Percentiles rank a stretch among this genome's conserved stretches.
Evolutionary conservation across 1,140 invertebrate species (phyloP).

Genomic region (Chrysomallon squamiferum): DNA sequence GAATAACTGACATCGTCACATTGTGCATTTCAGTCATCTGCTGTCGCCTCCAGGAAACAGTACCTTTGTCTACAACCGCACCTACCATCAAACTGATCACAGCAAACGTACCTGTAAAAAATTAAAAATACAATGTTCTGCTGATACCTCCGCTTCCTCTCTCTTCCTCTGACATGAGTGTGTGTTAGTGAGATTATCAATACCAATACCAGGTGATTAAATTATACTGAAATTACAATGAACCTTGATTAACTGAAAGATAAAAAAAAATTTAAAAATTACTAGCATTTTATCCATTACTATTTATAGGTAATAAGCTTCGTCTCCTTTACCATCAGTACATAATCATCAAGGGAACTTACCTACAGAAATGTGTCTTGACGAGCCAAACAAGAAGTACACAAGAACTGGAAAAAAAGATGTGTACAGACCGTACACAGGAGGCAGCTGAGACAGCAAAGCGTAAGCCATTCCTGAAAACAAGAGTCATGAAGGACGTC

Average conservation of each 20-base stretch:
- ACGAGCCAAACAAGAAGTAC: slow-evolving; percentile 65
- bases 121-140: background rate
- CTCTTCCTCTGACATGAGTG: too few species aligned
- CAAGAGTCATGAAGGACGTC: background rate
- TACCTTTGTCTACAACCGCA: slow-evolving; percentile 51
- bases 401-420: slow-evolving; percentile 64
- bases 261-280: too few species aligned
- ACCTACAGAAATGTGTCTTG: slow-evolving; percentile 63
- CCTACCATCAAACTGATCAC: slow-evolving; percentile 65
- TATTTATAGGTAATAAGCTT: too few species aligned
- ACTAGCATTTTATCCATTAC: too few species aligned
- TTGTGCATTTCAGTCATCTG: slow-evolving; percentile 10
- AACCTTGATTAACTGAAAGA: too few species aligned
- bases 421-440: slow-evolving; percentile 63
- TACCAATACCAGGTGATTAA: too few species aligned
- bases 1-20: background rate
- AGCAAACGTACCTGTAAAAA: slow-evolving; percentile 62
- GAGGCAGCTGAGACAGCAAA: slow-evolving; percentile 57
- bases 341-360: too few species aligned
- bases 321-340: too few species aligned
- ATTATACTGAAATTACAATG: too few species aligned
- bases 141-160: too few species aligned
- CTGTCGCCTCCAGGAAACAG: slow-evolving; percentile 30
- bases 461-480: slow-evolving; percentile 63
- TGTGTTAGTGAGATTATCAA: too few species aligned